phyloP scores from a whole-genome alignment of 2,888 invertebrate genomes.

The Epicampocera succincta region DNA sequence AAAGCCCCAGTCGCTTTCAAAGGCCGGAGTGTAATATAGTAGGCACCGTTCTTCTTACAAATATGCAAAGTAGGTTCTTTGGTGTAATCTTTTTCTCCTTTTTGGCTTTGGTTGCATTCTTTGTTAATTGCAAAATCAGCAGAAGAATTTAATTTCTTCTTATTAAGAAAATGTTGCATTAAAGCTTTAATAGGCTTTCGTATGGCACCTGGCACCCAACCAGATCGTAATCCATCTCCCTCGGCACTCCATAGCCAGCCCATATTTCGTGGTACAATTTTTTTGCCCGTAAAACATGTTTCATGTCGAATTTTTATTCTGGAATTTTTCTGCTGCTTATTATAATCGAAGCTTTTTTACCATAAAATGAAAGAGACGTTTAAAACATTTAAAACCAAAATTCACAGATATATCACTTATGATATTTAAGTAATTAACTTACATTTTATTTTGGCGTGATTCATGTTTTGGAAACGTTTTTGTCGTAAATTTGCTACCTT shows the following conservation, averaged over 20 bases:
- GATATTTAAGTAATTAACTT: slow-evolving; percentile 1
- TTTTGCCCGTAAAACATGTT: slow-evolving; percentile 83
- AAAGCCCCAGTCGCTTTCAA: slow-evolving; percentile 84
- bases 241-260: slow-evolving; percentile 86
- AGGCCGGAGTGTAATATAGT: slow-evolving; percentile 86
- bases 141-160: slow-evolving; percentile 73
- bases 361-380: background rate
- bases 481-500: slow-evolving; percentile 28
- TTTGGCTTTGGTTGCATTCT: slow-evolving; percentile 75
- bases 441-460: slow-evolving; percentile 40
- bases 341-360: slow-evolving; percentile 68
- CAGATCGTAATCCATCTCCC: slow-evolving; percentile 73
- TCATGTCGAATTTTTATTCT: slow-evolving; percentile 83
- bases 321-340: no score
- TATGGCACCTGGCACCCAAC: slow-evolving; percentile 81
- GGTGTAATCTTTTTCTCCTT: slow-evolving; percentile 71
- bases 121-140: slow-evolving; percentile 75
- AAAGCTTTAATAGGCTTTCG: slow-evolving; percentile 78
- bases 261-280: slow-evolving; percentile 85
- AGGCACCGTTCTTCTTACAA: slow-evolving; percentile 85
- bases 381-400: no score
- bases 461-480: slow-evolving; percentile 24
- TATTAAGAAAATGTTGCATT: slow-evolving; percentile 78
- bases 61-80: slow-evolving; percentile 85
- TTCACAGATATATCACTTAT: no score